phyloP scores from a whole-genome alignment of 2,113 vertebrate genomes.

The Petroica traversi region DNA sequence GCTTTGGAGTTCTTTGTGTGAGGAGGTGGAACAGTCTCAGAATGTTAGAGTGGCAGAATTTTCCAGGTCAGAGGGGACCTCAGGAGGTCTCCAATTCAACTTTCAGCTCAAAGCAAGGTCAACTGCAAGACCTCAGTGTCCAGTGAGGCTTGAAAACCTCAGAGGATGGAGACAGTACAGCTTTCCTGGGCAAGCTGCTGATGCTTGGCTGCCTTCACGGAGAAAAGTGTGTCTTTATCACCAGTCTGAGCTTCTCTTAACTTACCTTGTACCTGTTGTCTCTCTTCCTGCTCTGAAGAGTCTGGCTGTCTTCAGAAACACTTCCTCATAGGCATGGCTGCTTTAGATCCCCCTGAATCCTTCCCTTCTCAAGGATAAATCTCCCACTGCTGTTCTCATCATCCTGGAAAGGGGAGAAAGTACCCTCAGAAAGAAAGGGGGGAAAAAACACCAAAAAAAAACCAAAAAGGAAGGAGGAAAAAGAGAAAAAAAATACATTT shows the following conservation, averaged over 20 bases:
- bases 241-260: neutral
- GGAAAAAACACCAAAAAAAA: rapidly evolving
- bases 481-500: neutral
- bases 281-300: neutral
- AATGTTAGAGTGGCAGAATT: neutral
- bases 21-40: neutral
- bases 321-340: neutral
- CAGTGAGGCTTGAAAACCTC: neutral
- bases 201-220: neutral
- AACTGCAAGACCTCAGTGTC: neutral
- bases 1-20: neutral
- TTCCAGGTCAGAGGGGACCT: neutral
- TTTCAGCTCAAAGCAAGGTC: neutral
- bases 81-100: neutral
- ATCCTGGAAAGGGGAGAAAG: neutral
- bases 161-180: neutral
- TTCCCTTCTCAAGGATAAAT: neutral
- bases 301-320: neutral
- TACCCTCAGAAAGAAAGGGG: neutral
- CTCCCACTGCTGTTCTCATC: neutral
- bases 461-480: too few relatives aligned
- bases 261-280: neutral
- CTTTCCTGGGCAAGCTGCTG: neutral
- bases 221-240: neutral
- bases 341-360: neutral